phyloP scores from a whole-genome alignment of 2,797 vertebrate species.

The Enteromius unitaeniatus region DNA sequence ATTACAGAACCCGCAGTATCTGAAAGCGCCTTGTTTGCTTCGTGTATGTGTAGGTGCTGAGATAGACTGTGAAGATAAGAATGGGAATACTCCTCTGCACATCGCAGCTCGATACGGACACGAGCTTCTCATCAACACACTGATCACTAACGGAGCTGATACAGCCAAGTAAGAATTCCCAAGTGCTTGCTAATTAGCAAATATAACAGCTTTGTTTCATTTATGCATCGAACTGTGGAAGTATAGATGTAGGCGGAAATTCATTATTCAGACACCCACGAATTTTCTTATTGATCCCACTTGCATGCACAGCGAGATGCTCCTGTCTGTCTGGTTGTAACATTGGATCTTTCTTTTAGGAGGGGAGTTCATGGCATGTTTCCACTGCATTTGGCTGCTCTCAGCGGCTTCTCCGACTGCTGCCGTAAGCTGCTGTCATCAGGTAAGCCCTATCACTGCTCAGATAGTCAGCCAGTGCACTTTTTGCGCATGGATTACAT shows the following conservation, averaged over 20 bases:
- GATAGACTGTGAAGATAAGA: slow-evolving; percentile 98
- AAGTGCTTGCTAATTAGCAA: neutral
- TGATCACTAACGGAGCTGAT: slow-evolving; percentile 95
- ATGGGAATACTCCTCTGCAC: slow-evolving; percentile 96
- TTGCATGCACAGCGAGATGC: neutral
- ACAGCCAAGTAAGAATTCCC: slow-evolving; percentile 89
- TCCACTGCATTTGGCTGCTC: slow-evolving; percentile 97
- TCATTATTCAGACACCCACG: neutral
- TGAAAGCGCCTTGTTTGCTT: neutral
- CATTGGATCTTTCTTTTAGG: slow-evolving; percentile 70
- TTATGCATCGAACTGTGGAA: neutral
- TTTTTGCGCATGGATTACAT: neutral
- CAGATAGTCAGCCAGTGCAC: neutral
- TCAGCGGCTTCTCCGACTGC: slow-evolving; percentile 98
- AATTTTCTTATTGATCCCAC: slow-evolving; percentile 3
- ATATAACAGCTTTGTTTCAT: neutral
- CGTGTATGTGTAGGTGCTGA: slow-evolving; percentile 83
- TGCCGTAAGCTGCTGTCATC: slow-evolving; percentile 97
- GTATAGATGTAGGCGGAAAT: neutral
- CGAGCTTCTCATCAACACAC: slow-evolving; percentile 96
- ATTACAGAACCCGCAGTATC: neutral
- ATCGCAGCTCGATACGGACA: slow-evolving; percentile 97
- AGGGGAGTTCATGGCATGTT: slow-evolving; percentile 98
- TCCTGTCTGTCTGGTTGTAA: neutral
- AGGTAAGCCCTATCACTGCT: slow-evolving; percentile 74